Conservation (phyloP, 2,888 invertebrate species). For the Apodemia hepburni region DNA sequence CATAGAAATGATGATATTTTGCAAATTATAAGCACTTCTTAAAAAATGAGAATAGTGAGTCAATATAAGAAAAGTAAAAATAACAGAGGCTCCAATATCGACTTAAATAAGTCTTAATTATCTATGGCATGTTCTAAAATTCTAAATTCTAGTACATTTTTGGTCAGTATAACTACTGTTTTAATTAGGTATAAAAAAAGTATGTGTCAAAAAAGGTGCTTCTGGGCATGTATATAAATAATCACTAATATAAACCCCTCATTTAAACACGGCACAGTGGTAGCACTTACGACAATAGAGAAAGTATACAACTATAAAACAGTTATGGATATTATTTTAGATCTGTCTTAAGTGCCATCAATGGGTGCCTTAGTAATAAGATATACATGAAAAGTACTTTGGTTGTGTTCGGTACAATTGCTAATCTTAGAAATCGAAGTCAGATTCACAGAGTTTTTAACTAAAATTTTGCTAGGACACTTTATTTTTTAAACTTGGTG, state of each 20-base stretch:
- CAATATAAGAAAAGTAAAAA: not conserved
- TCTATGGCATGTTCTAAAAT: not conserved
- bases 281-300: not conserved
- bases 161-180: constrained; percentile 10
- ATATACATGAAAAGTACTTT: not conserved
- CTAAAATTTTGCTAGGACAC: too few species aligned
- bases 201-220: constrained; percentile 72
- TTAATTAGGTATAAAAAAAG: constrained; percentile 30
- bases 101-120: not conserved
- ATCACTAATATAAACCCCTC: constrained; percentile 53
- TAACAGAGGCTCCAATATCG: not conserved
- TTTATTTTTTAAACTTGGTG: too few species aligned
- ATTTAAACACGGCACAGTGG: constrained; percentile 27
- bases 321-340: not conserved
- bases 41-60: too few species aligned
- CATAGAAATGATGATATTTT: not conserved
- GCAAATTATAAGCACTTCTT: too few species aligned
- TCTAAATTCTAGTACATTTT: constrained; percentile 3
- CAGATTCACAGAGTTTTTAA: too few species aligned
- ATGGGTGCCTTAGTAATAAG: constrained; percentile 6
- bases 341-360: constrained; percentile 7
- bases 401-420: too few species aligned
- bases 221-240: constrained; percentile 55
- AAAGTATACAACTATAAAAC: not conserved
- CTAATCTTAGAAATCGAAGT: too few species aligned